Base-by-base conservation (phyloP, 1,140 invertebrate species). In the Harlomillsia oculata region DNA sequence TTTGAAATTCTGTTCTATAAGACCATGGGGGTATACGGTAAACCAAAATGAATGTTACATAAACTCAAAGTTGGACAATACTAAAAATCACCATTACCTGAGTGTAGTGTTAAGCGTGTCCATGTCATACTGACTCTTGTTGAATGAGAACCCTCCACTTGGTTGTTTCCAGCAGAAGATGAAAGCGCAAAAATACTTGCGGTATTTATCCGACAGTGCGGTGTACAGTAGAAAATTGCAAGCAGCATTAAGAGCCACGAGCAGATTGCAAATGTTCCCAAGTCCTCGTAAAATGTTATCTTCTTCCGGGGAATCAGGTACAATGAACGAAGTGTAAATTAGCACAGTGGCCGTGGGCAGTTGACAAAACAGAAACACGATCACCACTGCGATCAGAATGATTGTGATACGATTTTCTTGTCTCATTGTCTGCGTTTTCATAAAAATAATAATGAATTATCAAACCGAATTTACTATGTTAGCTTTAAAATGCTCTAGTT, bases 321-420 rank as follows among this genome's bases (percentile, higher is more conserved):
- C 48, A 20, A 41, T 40, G 30, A 79, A 70, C 16, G 72, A 68
- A 14, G 69, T 71, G 51, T 75, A 74, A 34, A 78, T 74, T n/a
- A 82, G 68, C 40, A 74, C 71, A 5, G 75, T 66, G 0, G 83
- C 82, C 44, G 79, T 78, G 0, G 84, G 84, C 28, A 81, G 71
- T 68, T 86, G 83, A 64, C 84, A 87, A 0, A 85, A 65, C 13
- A 87, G 71, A 67, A 87, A 87, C 49, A 86, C 72, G 2, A 86
- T 71, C 0, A 87, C 82, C 2, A 87, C 82, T 1, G 80, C 78
- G 39, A 87, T 85, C 5, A 87, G 70, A 63, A 83, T 84, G 11
- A 84, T 76, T 2, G 84, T 87, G 45, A 87, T 84, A 34, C 80
- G 80, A 69, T 80, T 84, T 70, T 80, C 81, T 55, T 84, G 81